Evolutionary conservation across 2,888 invertebrate species (phyloP).

Genomic region (Eristalinus sepulchralis): DNA sequence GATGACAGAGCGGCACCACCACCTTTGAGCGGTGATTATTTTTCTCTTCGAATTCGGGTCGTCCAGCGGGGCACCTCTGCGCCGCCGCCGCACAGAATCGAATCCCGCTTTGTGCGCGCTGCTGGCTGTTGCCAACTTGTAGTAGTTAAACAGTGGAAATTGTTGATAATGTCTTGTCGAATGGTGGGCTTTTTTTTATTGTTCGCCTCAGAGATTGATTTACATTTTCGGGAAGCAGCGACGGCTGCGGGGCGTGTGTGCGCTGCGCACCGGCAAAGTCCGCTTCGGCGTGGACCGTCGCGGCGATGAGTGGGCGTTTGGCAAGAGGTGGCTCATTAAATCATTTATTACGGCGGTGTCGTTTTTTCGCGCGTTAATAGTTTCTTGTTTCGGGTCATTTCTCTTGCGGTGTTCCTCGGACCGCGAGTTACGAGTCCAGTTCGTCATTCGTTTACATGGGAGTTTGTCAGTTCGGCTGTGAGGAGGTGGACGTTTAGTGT

Average conservation of each 20-base stretch:
- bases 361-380: constrained; percentile 31
- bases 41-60: background rate
- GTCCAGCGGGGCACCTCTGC: background rate
- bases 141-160: constrained; percentile 7
- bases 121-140: background rate
- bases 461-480: background rate
- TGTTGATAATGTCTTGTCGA: constrained; percentile 1
- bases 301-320: constrained; percentile 33
- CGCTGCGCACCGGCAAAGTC: background rate
- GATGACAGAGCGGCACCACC: constrained; percentile 29
- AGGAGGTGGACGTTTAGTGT: constrained; percentile 18
- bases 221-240: constrained; percentile 6
- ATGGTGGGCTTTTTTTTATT: constrained; percentile 19
- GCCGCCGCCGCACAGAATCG: background rate
- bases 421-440: constrained; percentile 15
- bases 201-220: constrained; percentile 22
- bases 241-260: background rate
- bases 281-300: background rate
- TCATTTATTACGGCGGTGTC: constrained; percentile 14
- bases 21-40: constrained; percentile 1
- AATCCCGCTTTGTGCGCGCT: background rate
- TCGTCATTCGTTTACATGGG: constrained; percentile 3
- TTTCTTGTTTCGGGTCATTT: constrained; percentile 39
- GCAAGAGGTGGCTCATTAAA: constrained; percentile 36
- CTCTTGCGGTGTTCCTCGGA: constrained; percentile 17